These are phyloP conservation scores for Drepana falcataria DNA, from an alignment of 2,888 invertebrate genomes.

Conservation along the genomic window DNA sequence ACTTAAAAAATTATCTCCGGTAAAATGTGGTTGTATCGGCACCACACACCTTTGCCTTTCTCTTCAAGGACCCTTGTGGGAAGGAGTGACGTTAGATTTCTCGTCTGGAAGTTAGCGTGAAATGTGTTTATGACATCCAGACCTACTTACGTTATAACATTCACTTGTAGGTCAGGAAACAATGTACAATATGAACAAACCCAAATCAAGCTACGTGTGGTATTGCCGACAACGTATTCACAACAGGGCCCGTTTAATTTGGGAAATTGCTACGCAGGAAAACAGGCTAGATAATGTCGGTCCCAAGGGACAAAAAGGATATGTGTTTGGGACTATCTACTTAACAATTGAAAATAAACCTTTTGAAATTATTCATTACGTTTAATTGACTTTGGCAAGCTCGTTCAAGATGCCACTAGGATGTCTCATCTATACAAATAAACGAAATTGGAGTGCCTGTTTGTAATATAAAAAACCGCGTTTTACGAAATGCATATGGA, in stretches of 20 bases:
- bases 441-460: no score
- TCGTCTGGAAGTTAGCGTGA: background rate
- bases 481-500: no score
- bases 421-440: no score
- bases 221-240: slow-evolving; percentile 22
- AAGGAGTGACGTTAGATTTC: background rate
- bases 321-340: slow-evolving; percentile 18
- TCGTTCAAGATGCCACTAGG: slow-evolving; percentile 4
- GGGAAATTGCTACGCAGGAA: slow-evolving; percentile 47
- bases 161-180: slow-evolving; percentile 1
- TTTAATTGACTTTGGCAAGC: slow-evolving; percentile 31
- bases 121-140: background rate
- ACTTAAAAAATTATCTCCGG: no score
- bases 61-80: no score
- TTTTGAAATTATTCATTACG: slow-evolving; percentile 39
- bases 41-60: no score
- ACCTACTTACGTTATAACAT: background rate
- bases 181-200: slow-evolving; percentile 10
- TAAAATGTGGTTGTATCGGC: no score
- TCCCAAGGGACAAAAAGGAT: slow-evolving; percentile 31
- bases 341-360: slow-evolving; percentile 38
- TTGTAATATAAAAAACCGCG: no score
- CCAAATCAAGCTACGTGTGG: slow-evolving; percentile 24
- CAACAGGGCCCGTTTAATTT: slow-evolving; percentile 45
- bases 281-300: slow-evolving; percentile 33